Conservation (phyloP, 2,113 vertebrate genomes). For the Dipodomys spectabilis region DNA sequence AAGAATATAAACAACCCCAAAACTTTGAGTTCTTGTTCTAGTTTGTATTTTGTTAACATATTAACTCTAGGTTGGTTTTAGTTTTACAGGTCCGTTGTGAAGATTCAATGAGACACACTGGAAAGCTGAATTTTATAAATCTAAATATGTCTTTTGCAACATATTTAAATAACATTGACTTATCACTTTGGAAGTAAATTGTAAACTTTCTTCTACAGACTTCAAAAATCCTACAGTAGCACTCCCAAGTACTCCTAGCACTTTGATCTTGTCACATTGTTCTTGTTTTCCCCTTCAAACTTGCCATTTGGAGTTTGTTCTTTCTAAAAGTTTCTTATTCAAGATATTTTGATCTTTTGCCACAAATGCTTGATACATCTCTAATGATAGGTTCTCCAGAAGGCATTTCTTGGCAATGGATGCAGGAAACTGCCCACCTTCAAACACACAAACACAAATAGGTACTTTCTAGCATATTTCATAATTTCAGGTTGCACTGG, state of each 20-base stretch:
- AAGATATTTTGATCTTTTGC: background rate
- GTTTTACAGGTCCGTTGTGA: background rate
- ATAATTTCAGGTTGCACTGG: background rate
- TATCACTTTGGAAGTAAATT: background rate
- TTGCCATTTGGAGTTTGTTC: background rate
- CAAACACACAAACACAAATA: background rate
- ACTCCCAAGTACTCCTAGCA: fast-evolving
- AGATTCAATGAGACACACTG: background rate
- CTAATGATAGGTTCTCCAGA: background rate
- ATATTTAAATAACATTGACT: background rate
- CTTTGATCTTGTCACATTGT: background rate
- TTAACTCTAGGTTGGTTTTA: background rate
- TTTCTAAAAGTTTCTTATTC: background rate
- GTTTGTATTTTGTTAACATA: background rate
- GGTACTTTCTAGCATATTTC: background rate
- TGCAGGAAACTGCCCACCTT: background rate
- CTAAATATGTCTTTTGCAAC: background rate
- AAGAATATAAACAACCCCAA: background rate
- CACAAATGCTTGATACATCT: fast-evolving
- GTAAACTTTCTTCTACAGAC: background rate
- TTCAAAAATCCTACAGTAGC: background rate
- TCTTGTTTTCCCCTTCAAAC: background rate
- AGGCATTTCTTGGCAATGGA: background rate
- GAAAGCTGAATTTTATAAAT: background rate
- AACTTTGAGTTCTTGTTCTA: background rate